Base-by-base conservation (phyloP, 2,797 vertebrate genomes). In the Hypotaenidia philippensis region DNA sequence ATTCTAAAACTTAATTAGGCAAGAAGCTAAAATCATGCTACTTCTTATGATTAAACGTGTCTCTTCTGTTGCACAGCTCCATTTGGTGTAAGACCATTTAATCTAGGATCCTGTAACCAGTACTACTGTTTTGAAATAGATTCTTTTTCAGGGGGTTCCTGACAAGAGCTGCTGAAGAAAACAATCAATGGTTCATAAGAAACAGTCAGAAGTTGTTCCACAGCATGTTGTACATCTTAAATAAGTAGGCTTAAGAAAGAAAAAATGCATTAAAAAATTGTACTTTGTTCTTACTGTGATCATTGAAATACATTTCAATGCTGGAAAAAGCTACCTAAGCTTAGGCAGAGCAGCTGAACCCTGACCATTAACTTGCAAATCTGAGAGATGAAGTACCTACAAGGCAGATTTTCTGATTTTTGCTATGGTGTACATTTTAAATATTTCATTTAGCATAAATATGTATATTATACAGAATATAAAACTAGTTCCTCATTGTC, bases 1-100 rank as follows among this genome's bases (percentile, higher is more conserved):
- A 23, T 75, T 69, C 59, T 5, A 64, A 44, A 93, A 72, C 64
- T 83, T 89, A 69, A 91, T 83, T 66, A 94, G 75, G 40, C 72
- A 80, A 89, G 88, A 94, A 94, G 65, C 19, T n/a, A 70, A 88
- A 87, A 66, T 94, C 81, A 80, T 5, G 53, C 18, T 66, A 44
- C 63, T 88, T 65, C 61, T 78, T 10, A 5, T 77, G 71, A 89
- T 94, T 88, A 80, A 88, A 69, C 16, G 10, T 44, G 81, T 89
- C 61, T 21, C 78, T 89, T 84, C 91, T 94, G 63, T 87, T 85
- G 84, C 74, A 38, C 75, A 91, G 72, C 49, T 64, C 36, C 34
- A 5, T 34, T 85, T 80, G 20, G 56, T 27, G 0, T 7, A 40
- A 45, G 80, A 71, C 19, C 18, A 3, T 47, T 61, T 50, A 32